Percentiles rank a stretch among this genome's conserved stretches.
These are phyloP conservation scores for Hydrotaea cyrtoneurina DNA, from an alignment of 2,888 invertebrate genomes.

Conservation along the genomic window DNA sequence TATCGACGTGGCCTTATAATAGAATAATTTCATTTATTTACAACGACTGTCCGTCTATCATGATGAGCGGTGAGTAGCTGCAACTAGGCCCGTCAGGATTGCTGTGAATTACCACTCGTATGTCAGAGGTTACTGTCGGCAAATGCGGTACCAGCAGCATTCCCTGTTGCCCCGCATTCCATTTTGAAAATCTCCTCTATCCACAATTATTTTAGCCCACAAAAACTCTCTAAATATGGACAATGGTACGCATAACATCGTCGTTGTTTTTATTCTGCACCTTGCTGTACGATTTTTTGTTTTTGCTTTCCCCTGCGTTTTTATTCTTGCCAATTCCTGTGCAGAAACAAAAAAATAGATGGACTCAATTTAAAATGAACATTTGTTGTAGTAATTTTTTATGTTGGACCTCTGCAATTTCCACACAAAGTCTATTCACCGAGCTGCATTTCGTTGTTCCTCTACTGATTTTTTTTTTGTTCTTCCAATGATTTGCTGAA, in stretches of 20 bases:
- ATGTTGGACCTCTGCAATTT: conserved; percentile 11
- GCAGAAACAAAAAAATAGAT: conserved; percentile 19
- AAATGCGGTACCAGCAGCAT: too few relatives aligned
- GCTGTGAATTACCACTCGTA: too few relatives aligned
- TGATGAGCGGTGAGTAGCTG: too few relatives aligned
- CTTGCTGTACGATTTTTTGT: background rate
- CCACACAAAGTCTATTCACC: conserved; percentile 32
- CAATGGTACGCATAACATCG: background rate
- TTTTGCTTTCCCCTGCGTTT: background rate
- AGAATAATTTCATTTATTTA: too few relatives aligned
- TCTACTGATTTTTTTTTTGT: background rate
- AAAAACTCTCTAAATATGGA: background rate
- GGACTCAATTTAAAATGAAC: conserved; percentile 18
- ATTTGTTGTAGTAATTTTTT: conserved; percentile 44
- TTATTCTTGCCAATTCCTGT: background rate
- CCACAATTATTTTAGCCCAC: background rate
- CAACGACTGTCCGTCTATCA: too few relatives aligned
- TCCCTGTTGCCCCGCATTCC: too few relatives aligned
- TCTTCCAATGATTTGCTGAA: conserved; percentile 34
- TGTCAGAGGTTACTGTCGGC: too few relatives aligned
- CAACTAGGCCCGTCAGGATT: too few relatives aligned
- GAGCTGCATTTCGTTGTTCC: conserved; percentile 11
- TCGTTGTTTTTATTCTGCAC: background rate
- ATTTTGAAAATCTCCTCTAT: too few relatives aligned
- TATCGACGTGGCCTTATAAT: too few relatives aligned